These are phyloP conservation scores for Orientallactaga bullata DNA, from an alignment of 2,113 vertebrate species.

Conservation along the genomic window DNA sequence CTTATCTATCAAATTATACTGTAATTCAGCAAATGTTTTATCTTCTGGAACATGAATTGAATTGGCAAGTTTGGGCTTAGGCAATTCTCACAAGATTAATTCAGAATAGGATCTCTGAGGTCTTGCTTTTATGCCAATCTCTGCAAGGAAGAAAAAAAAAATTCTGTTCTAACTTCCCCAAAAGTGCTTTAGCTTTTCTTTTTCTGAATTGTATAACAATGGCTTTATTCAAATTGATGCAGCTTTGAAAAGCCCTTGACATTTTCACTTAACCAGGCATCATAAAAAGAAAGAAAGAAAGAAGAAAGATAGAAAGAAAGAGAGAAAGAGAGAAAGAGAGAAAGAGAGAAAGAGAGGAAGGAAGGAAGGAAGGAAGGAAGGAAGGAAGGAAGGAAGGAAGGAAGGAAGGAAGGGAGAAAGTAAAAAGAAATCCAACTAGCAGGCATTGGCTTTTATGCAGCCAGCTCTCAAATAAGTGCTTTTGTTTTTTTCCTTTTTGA, in stretches of 20 bases:
- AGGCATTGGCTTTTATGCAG: slow-evolving; percentile 66
- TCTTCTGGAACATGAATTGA: slow-evolving; percentile 79
- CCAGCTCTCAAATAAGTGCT: slow-evolving; percentile 47
- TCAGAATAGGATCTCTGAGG: slow-evolving; percentile 77
- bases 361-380: too few relatives aligned
- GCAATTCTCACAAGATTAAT: slow-evolving; percentile 79
- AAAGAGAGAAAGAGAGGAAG: too few relatives aligned
- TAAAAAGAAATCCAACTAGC: slow-evolving; percentile 48
- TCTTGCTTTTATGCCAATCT: slow-evolving; percentile 76
- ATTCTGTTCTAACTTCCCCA: slow-evolving; percentile 59
- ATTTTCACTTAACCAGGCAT: slow-evolving; percentile 71
- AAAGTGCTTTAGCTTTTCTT: slow-evolving; percentile 71
- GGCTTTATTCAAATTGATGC: slow-evolving; percentile 75
- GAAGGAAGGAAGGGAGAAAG: too few relatives aligned
- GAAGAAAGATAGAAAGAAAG: too few relatives aligned
- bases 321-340: too few relatives aligned
- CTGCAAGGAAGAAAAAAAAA: slow-evolving; percentile 53
- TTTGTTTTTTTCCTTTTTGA: slow-evolving; percentile 34
- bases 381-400: too few relatives aligned
- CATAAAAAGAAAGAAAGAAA: slow-evolving; percentile 20
- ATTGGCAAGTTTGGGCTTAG: slow-evolving; percentile 80
- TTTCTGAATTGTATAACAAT: slow-evolving; percentile 59
- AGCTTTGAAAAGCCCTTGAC: slow-evolving; percentile 76
- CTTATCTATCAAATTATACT: slow-evolving; percentile 83
- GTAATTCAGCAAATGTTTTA: slow-evolving; percentile 80